phyloP scores from a whole-genome alignment of 2,113 vertebrate species.

The Tonatia bakeri region DNA sequence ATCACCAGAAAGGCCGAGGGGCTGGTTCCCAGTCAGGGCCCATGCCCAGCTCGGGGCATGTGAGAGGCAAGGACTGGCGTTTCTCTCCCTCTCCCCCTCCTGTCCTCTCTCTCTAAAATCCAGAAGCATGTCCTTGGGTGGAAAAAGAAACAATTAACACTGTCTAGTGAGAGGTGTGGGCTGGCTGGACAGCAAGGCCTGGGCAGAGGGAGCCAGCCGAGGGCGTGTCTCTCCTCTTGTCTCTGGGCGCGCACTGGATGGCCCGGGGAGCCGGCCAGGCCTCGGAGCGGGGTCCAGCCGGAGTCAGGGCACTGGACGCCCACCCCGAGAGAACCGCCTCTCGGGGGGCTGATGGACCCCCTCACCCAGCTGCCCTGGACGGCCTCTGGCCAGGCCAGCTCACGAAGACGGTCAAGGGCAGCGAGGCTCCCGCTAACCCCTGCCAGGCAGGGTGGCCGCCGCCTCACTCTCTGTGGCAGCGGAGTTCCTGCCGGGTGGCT shows the following conservation, averaged over 20 bases:
- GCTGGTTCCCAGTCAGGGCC: no score
- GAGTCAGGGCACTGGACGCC: accelerated
- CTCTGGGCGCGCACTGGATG: not conserved
- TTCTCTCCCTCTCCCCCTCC: no score
- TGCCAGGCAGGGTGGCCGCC: accelerated
- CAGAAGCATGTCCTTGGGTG: no score
- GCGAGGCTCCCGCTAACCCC: not conserved
- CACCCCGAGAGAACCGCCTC: no score
- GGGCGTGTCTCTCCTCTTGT: not conserved
- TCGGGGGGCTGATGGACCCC: not conserved
- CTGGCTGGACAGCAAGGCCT: not conserved
- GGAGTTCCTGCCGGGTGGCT: not conserved
- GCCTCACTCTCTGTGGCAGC: accelerated
- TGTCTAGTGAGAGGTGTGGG: not conserved
- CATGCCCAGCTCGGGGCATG: no score
- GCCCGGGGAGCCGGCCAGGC: not conserved
- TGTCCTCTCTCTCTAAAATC: no score
- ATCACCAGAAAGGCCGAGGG: no score
- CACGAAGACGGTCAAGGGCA: not conserved
- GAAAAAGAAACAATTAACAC: not conserved
- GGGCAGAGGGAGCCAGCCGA: not conserved
- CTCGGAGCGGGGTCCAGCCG: accelerated
- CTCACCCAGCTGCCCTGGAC: not conserved
- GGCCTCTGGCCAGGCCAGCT: not conserved
- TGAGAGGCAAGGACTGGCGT: no score